phyloP scores from a whole-genome alignment of 2,797 vertebrate species.

The Acanthurus tractus region DNA sequence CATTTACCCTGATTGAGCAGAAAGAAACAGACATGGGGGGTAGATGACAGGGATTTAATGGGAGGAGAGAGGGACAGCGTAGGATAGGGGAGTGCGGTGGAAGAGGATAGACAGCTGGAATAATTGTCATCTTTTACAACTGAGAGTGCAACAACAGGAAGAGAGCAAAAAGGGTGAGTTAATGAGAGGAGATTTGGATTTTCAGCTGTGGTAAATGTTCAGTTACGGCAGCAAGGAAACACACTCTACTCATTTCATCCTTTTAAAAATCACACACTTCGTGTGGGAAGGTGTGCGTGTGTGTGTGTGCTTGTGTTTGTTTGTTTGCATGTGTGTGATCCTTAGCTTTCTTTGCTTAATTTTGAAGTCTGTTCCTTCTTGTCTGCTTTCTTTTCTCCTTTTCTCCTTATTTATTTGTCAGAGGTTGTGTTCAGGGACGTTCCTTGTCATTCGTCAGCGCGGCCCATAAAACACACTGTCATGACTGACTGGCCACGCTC shows the following conservation, averaged over 20 bases:
- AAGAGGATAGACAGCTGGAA: constrained; percentile 45
- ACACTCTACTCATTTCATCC: constrained; percentile 51
- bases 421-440: constrained; percentile 82
- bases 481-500: constrained; percentile 83
- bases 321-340: not conserved
- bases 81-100: constrained; percentile 40
- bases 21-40: constrained; percentile 8
- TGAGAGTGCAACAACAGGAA: constrained; percentile 60
- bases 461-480: constrained; percentile 85
- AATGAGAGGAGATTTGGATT: constrained; percentile 71
- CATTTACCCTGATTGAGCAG: not conserved
- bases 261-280: constrained; percentile 45
- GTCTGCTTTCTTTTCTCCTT: constrained; percentile 69
- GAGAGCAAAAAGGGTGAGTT: constrained; percentile 49
- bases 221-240: constrained; percentile 53
- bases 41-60: constrained; percentile 55
- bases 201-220: constrained; percentile 68
- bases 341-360: constrained; percentile 57
- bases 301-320: not conserved
- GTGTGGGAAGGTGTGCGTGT: not conserved
- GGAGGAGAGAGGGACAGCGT: constrained; percentile 37
- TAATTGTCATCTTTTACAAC: constrained; percentile 74
- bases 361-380: constrained; percentile 54
- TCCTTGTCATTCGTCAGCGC: constrained; percentile 76
- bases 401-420: constrained; percentile 85